A percentile compares a stretch with the other conserved stretches of the same genome.
These are phyloP conservation scores for Tinea semifulvella DNA, from an alignment of 2,888 invertebrate species.

Conservation along the genomic window DNA sequence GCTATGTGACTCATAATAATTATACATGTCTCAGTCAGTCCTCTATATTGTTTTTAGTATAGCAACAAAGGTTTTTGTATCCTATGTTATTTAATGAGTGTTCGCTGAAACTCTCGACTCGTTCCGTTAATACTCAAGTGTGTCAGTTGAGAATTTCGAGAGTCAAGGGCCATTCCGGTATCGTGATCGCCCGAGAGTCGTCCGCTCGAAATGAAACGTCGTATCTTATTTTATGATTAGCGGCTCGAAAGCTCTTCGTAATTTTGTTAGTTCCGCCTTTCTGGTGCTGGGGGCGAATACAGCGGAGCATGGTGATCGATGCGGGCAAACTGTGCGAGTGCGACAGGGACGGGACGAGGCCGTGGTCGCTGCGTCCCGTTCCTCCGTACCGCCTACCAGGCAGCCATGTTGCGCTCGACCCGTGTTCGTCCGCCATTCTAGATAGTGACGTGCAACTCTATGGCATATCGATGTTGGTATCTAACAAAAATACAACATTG, in stretches of 20 bases:
- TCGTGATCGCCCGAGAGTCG: conserved; percentile 63
- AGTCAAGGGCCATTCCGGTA: conserved; percentile 64
- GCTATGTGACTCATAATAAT: no score
- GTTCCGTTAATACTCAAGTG: conserved; percentile 51
- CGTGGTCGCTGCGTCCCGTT: conserved; percentile 44
- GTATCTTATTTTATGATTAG: conserved; percentile 69
- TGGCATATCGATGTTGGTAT: conserved; percentile 4
- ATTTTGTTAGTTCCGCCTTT: conserved; percentile 69
- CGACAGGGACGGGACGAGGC: conserved; percentile 42
- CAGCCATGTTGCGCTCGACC: conserved; percentile 67
- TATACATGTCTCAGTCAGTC: no score
- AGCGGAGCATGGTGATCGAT: conserved; percentile 48
- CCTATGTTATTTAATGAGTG: background rate
- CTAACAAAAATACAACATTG: no score
- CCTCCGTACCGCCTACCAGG: conserved; percentile 63
- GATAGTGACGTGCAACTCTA: conserved; percentile 50
- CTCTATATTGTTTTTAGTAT: no score
- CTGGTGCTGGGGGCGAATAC: conserved; percentile 66
- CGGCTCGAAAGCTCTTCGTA: conserved; percentile 68
- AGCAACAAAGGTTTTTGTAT: no score
- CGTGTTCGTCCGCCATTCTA: conserved; percentile 66
- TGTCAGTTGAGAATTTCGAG: conserved; percentile 62
- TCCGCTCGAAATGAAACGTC: conserved; percentile 67
- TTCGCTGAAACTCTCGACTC: conserved; percentile 30
- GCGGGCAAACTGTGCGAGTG: conserved; percentile 57